These are phyloP conservation scores for Ascidia mentula DNA, from an alignment of 23 tunicate species.

Conservation along the genomic window DNA sequence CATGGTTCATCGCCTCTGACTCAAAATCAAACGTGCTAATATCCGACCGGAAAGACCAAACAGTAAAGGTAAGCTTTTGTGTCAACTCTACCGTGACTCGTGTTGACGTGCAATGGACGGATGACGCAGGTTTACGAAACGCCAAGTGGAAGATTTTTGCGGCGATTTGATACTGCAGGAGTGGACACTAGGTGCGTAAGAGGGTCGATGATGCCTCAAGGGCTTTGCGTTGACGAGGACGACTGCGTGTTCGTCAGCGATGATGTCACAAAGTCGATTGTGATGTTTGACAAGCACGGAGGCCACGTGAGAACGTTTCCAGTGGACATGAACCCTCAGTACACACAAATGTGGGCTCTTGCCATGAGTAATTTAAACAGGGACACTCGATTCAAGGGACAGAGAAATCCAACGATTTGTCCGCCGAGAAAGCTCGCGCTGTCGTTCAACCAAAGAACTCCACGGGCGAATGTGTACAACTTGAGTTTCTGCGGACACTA, in stretches of 20 bases:
- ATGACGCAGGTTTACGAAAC: conserved; percentile 59
- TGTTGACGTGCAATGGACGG: background rate
- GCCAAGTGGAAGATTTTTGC: conserved; percentile 26
- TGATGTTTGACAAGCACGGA: conserved; percentile 64
- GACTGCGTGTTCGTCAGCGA: conserved; percentile 75
- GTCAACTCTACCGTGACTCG: background rate
- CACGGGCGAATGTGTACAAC: conserved; percentile 55
- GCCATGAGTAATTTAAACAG: conserved; percentile 29
- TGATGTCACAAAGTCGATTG: conserved; percentile 33
- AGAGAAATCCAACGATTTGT: conserved; percentile 25
- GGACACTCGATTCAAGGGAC: background rate
- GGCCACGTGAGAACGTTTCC: conserved; percentile 33
- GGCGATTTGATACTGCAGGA: conserved; percentile 58
- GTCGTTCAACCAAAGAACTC: conserved; percentile 54
- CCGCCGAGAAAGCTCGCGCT: conserved; percentile 63
- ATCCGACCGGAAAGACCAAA: conserved; percentile 69
- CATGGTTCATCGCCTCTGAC: conserved; percentile 82
- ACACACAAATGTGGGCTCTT: conserved; percentile 43
- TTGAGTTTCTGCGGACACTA: conserved; percentile 78
- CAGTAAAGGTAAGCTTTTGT: conserved; percentile 49
- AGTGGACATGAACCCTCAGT: background rate
- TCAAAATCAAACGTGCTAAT: conserved; percentile 51
- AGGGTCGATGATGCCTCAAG: conserved; percentile 76
- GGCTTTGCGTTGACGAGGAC: conserved; percentile 69
- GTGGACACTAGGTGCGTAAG: conserved; percentile 45